A percentile compares a stretch with the other conserved stretches of the same genome.
These are phyloP conservation scores for Tortrix viridana DNA, from an alignment of 2,888 invertebrate species.

Conservation along the genomic window DNA sequence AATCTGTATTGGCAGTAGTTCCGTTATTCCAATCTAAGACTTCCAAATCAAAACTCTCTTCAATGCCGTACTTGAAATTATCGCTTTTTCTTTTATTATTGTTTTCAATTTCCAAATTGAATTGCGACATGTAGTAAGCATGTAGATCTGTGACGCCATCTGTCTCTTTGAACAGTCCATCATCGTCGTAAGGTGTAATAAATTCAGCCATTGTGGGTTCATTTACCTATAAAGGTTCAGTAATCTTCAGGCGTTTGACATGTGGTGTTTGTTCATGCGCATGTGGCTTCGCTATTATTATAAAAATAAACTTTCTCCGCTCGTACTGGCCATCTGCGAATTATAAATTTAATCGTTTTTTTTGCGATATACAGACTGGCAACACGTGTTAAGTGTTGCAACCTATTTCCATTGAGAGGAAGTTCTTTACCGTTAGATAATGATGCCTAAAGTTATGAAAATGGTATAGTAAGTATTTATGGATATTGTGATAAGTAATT, in stretches of 20 bases:
- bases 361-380: slow-evolving; percentile 60
- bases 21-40: slow-evolving; percentile 65
- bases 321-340: slow-evolving; percentile 80
- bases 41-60: slow-evolving; percentile 78
- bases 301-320: slow-evolving; percentile 83
- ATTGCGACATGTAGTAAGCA: slow-evolving; percentile 80
- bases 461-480: slow-evolving; percentile 24
- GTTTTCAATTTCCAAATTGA: slow-evolving; percentile 77
- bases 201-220: slow-evolving; percentile 69
- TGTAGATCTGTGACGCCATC: slow-evolving; percentile 75
- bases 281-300: slow-evolving; percentile 82
- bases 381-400: slow-evolving; percentile 67
- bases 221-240: slow-evolving; percentile 62
- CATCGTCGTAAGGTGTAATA: slow-evolving; percentile 70
- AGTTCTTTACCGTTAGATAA: slow-evolving; percentile 41
- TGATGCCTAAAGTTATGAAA: slow-evolving; percentile 27
- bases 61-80: slow-evolving; percentile 68
- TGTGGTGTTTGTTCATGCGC: slow-evolving; percentile 73
- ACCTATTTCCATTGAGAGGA: slow-evolving; percentile 48
- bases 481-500: slow-evolving; percentile 1
- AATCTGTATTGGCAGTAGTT: slow-evolving; percentile 54
- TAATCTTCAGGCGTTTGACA: slow-evolving; percentile 72
- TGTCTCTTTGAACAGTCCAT: slow-evolving; percentile 68
- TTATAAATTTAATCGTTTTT: slow-evolving; percentile 75
- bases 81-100: slow-evolving; percentile 61